phyloP scores from a whole-genome alignment of 2,113 vertebrate genomes.

The Delphinus delphis region DNA sequence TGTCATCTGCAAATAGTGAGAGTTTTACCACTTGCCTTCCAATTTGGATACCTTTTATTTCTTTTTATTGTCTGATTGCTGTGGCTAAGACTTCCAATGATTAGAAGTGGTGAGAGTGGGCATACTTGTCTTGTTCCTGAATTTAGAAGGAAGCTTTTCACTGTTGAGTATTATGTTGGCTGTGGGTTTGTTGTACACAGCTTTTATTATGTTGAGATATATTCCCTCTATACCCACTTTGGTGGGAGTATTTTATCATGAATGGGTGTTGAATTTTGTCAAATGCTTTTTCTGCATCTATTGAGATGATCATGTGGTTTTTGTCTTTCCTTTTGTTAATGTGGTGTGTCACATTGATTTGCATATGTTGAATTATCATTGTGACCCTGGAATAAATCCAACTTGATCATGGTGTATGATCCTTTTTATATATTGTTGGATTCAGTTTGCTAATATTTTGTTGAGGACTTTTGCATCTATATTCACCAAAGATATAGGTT shows the following conservation, averaged over 20 bases:
- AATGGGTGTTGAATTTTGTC: background rate
- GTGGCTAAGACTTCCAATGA: background rate
- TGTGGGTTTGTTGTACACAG: background rate
- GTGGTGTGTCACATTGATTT: background rate
- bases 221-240: background rate
- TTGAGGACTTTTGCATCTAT: too few species aligned
- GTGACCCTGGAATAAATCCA: background rate
- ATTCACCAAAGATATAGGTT: too few species aligned
- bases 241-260: background rate
- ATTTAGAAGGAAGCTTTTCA: background rate
- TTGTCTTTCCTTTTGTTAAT: background rate
- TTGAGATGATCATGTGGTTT: background rate
- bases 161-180: background rate
- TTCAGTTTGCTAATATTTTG: too few species aligned
- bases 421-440: too few species aligned
- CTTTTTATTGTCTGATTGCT: background rate
- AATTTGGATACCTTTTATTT: background rate
- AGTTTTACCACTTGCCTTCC: background rate
- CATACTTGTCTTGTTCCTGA: background rate
- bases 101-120: background rate
- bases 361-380: background rate
- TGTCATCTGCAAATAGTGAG: background rate
- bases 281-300: background rate
- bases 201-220: background rate
- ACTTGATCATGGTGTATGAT: background rate